Conservation (phyloP, 2,888 invertebrate genomes). For the Scaptomyza reducta region DNA sequence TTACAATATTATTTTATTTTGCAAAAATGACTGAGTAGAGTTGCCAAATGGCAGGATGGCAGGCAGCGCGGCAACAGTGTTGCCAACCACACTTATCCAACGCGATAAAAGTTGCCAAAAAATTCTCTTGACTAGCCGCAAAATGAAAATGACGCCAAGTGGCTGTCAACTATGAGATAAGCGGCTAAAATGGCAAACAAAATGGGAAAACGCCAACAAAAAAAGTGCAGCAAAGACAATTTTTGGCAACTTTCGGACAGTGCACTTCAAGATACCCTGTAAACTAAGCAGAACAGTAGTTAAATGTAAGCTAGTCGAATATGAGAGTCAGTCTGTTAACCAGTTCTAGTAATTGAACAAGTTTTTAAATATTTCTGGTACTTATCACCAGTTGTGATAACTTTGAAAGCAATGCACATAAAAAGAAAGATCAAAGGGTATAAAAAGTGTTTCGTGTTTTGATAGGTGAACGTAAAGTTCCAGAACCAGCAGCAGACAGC, state of each 20-base stretch:
- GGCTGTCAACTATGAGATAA: constrained; percentile 19
- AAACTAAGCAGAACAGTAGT: background rate
- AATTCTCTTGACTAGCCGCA: background rate
- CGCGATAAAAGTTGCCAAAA: background rate
- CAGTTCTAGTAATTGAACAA: background rate
- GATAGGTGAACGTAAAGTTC: constrained; percentile 7
- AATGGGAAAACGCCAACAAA: constrained; percentile 1
- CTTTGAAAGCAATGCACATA: background rate
- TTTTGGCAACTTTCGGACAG: background rate
- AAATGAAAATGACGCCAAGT: constrained; percentile 8
- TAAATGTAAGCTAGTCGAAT: background rate
- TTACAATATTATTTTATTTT: background rate
- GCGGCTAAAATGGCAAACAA: constrained; percentile 15
- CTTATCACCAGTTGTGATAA: no score
- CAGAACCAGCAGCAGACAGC: constrained; percentile 14
- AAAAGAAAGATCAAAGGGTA: constrained; percentile 11
- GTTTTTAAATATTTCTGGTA: background rate
- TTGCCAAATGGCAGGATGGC: background rate
- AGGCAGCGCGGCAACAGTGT: background rate
- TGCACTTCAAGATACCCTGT: background rate
- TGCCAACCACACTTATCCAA: background rate
- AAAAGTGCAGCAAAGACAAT: background rate
- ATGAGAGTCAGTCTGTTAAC: background rate
- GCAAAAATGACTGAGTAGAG: background rate
- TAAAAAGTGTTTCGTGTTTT: constrained; percentile 13